Percentiles rank a stretch among this genome's conserved stretches.
These are phyloP conservation scores for Chiloscyllium punctatum DNA, from an alignment of 2,797 vertebrate species.

Conservation along the genomic window DNA sequence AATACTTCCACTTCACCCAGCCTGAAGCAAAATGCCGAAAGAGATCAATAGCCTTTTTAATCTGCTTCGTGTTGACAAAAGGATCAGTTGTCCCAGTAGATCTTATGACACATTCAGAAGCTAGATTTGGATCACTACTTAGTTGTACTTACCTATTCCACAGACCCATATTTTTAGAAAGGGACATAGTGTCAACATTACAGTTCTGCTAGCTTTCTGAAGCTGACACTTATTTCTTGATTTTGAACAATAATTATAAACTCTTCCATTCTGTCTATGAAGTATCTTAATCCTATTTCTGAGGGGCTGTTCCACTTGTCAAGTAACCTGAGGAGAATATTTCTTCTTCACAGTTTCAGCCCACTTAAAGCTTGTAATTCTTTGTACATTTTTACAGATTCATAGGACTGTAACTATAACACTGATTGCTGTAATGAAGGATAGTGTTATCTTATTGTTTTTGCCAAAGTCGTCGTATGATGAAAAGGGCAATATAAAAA, in stretches of 20 bases:
- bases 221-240: neutral
- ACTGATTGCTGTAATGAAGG: neutral
- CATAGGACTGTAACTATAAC: neutral
- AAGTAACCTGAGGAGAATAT: neutral
- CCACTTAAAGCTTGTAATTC: neutral
- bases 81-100: neutral
- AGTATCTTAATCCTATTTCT: neutral
- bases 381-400: neutral
- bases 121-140: neutral
- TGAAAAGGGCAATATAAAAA: neutral
- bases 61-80: neutral
- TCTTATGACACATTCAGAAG: neutral
- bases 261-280: neutral
- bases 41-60: neutral
- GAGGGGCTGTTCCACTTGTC: neutral
- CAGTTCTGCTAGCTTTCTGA: neutral
- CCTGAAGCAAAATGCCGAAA: neutral
- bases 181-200: neutral
- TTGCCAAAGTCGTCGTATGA: neutral
- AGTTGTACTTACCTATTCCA: neutral
- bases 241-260: neutral
- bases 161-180: neutral
- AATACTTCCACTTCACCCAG: neutral
- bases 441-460: neutral
- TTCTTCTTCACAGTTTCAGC: neutral